Base-by-base conservation (phyloP, 2,113 vertebrate genomes). In the Fukomys damarensis region DNA sequence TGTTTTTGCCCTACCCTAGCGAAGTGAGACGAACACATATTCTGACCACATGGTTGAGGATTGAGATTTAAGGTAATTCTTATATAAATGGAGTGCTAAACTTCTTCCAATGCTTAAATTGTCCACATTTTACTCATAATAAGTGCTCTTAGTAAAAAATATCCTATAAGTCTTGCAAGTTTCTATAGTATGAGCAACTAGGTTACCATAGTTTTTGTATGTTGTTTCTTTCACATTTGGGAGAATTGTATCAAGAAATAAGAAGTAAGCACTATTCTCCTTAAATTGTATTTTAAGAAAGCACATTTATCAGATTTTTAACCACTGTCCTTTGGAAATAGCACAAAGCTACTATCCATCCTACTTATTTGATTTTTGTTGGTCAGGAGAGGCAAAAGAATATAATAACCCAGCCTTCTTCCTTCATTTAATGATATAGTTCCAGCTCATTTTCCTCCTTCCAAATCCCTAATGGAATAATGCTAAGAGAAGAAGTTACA, bases 401-500 rank as follows among this genome's bases (percentile, higher is more conserved):
- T 52, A 81, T 83, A 41, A 61, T 66, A 5, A 41, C 74, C 22
- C 49, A 66, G 38, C 6, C 7, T 74, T 93, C 14, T 84, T 41
- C 20, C 11, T 13, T 91, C 61, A 79, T n/a, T 81, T 74, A 88
- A n/a, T 59, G 49, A 80, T 26, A 28, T 81, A 93, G 43, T 66
- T 74, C 43, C 54, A 84, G 92, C 13, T 85, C 35, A 84, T 90
- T 98, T 97, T 95, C 22, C 9, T 81, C 14, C 61, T 10, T 68
- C 3, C 24, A 89, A 74, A 65, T 91, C 5, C 24, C 54, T 70
- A 41, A 89, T 83, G 8, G 81, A 41, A 89, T 7, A 30, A 30
- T 35, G 20, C 1, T 85, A 66, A 74, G 26, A 30, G 1, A 11
- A 82, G 17, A 95, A 82, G 81, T 7, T 43, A 65, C 5, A 94